Percentiles rank a stretch among this genome's conserved stretches.
Conservation (phyloP, 2,113 vertebrate species). For the Lophius piscatorius region DNA sequence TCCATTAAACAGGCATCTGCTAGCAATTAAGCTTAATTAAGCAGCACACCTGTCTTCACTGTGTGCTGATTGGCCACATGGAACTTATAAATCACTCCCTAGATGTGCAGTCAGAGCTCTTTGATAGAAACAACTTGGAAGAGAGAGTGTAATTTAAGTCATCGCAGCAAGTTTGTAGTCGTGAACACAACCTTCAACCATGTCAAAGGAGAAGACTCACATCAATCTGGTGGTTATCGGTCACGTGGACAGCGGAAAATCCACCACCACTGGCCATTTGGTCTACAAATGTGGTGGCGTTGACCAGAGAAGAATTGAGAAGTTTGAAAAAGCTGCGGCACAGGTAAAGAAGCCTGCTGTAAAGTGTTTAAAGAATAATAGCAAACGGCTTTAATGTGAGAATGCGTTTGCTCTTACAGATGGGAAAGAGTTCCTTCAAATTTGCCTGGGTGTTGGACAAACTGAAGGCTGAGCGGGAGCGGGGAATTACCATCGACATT, state of each 20-base stretch:
- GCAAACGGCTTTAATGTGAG: neutral
- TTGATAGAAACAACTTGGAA: neutral
- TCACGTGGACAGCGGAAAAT: constrained; percentile 85
- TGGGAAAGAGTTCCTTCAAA: constrained; percentile 85
- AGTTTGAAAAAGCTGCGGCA: constrained; percentile 80
- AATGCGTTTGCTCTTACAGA: constrained; percentile 41
- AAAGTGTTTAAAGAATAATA: neutral
- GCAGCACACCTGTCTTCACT: constrained; percentile 55
- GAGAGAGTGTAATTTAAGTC: neutral
- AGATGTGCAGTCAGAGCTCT: fast-evolving
- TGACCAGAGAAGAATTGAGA: constrained; percentile 80
- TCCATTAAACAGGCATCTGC: neutral
- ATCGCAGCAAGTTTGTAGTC: neutral
- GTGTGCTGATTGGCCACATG: neutral
- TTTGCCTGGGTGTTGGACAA: constrained; percentile 86
- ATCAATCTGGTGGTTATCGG: constrained; percentile 83
- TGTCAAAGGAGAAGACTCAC: constrained; percentile 76
- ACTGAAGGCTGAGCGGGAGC: constrained; percentile 83
- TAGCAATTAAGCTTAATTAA: constrained; percentile 41
- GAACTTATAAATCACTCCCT: constrained; percentile 36
- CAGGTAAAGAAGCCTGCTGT: constrained; percentile 54
- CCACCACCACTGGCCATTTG: constrained; percentile 82
- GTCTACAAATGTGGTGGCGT: constrained; percentile 83
- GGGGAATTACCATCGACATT: constrained; percentile 85
- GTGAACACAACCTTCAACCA: neutral